Percentiles rank a stretch among this genome's conserved stretches.
These are phyloP conservation scores for Corythoichthys intestinalis DNA, from an alignment of 2,113 vertebrate genomes.

Conservation along the genomic window DNA sequence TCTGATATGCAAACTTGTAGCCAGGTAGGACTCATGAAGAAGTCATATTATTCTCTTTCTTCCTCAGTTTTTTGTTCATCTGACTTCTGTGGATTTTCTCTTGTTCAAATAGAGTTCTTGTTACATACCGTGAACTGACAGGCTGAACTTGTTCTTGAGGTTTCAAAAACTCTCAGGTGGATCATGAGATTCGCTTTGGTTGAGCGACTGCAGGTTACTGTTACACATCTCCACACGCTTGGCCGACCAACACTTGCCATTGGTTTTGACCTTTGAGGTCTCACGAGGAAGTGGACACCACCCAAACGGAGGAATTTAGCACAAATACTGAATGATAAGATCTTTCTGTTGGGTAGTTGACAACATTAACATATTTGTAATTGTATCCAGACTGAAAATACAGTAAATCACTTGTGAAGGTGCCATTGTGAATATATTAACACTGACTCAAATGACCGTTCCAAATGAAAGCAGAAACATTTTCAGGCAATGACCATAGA, in stretches of 20 bases:
- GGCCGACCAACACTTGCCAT: conserved; percentile 48
- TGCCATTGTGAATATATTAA: background rate
- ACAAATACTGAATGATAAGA: conserved; percentile 48
- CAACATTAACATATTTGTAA: conserved; percentile 60
- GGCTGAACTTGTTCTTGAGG: conserved; percentile 63
- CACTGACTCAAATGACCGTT: background rate
- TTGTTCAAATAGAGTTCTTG: conserved; percentile 30
- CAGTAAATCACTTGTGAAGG: conserved; percentile 1
- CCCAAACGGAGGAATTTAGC: conserved; percentile 49
- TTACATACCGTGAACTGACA: conserved; percentile 49
- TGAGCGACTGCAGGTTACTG: conserved; percentile 58
- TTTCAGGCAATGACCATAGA: too few species aligned
- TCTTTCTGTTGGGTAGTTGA: conserved; percentile 30
- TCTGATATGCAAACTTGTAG: conserved; percentile 57
- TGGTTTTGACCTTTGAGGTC: conserved; percentile 49
- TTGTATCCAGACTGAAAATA: conserved; percentile 11
- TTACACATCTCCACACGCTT: conserved; percentile 54
- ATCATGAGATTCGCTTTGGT: conserved; percentile 49
- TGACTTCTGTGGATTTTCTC: conserved; percentile 34
- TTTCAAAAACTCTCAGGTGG: conserved; percentile 53
- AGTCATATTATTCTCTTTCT: conserved; percentile 43
- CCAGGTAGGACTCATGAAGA: conserved; percentile 52
- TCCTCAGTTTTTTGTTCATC: conserved; percentile 32
- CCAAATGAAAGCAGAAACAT: conserved; percentile 4
- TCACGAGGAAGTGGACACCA: conserved; percentile 46